A percentile compares a stretch with the other conserved stretches of the same genome.
Conservation (phyloP, 1,140 invertebrate genomes). For the Arion vulgaris region DNA sequence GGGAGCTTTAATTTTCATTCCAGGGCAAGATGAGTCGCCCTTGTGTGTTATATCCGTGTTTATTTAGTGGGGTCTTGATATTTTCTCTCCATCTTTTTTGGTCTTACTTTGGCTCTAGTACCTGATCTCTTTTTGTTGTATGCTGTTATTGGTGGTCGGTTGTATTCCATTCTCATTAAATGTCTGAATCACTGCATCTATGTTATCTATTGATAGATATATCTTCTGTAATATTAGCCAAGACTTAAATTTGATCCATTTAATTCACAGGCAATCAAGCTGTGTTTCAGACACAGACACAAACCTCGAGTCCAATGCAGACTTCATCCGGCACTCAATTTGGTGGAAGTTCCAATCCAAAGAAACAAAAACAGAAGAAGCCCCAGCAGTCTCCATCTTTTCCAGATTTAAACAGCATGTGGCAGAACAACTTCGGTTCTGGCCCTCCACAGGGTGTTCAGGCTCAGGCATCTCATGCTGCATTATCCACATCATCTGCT, state of each 20-base stretch:
- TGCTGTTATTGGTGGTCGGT: no score
- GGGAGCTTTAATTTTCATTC: no score
- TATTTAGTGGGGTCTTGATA: no score
- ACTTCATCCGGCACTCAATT: neutral
- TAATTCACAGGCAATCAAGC: neutral
- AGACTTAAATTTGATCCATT: neutral
- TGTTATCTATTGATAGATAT: no score
- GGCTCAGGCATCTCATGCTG: neutral
- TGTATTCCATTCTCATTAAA: no score
- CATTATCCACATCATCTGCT: neutral
- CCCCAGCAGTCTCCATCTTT: neutral
- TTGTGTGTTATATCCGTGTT: no score
- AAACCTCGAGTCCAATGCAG: neutral
- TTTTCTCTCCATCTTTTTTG: no score
- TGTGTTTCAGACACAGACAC: neutral
- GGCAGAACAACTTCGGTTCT: constrained; percentile 35
- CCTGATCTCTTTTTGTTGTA: no score
- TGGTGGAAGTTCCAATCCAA: neutral
- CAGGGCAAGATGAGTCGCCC: no score
- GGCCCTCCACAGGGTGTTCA: neutral
- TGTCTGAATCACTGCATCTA: no score
- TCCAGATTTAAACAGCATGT: constrained; percentile 37
- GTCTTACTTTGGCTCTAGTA: no score
- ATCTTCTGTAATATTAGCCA: no score
- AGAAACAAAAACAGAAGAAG: constrained; percentile 17